These are phyloP conservation scores for Tetramorium parvispinum DNA, from an alignment of 1,140 invertebrate species.

Conservation along the genomic window DNA sequence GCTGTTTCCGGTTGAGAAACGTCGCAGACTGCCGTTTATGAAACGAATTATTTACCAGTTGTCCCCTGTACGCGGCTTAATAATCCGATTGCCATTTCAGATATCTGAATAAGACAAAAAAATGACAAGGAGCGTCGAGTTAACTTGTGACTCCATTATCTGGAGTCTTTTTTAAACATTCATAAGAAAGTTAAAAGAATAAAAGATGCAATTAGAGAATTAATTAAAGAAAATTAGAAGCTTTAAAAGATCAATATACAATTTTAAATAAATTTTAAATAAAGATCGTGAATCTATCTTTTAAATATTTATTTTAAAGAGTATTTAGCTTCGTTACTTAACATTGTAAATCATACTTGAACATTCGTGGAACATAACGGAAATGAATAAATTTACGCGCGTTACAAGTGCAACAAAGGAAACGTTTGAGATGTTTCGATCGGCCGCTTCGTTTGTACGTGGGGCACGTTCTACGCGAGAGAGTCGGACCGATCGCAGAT, in stretches of 20 bases:
- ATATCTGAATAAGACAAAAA: not conserved
- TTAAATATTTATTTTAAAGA: not conserved
- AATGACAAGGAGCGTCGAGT: not conserved
- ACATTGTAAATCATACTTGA: not conserved
- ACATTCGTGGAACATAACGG: not conserved
- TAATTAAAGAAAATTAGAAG: not conserved
- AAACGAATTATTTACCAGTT: slow-evolving; percentile 46
- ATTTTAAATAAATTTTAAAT: not conserved
- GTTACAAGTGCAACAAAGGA: slow-evolving; percentile 16
- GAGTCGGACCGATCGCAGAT: slow-evolving; percentile 15
- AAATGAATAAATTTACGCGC: slow-evolving; percentile 1
- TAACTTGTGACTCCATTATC: not conserved
- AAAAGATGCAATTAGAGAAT: not conserved
- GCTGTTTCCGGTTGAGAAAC: slow-evolving; percentile 61
- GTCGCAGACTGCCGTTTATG: slow-evolving; percentile 47
- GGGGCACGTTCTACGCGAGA: slow-evolving; percentile 10
- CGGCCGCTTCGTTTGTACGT: slow-evolving; percentile 15
- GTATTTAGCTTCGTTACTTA: not conserved
- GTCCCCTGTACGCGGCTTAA: not conserved
- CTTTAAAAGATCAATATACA: not conserved
- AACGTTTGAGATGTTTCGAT: not conserved
- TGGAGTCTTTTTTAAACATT: not conserved
- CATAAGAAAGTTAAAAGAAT: not conserved
- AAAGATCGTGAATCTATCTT: not conserved
- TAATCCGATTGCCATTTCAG: slow-evolving; percentile 6